Conservation (phyloP, 2,113 vertebrate species). For the Brachyistius frenatus region DNA sequence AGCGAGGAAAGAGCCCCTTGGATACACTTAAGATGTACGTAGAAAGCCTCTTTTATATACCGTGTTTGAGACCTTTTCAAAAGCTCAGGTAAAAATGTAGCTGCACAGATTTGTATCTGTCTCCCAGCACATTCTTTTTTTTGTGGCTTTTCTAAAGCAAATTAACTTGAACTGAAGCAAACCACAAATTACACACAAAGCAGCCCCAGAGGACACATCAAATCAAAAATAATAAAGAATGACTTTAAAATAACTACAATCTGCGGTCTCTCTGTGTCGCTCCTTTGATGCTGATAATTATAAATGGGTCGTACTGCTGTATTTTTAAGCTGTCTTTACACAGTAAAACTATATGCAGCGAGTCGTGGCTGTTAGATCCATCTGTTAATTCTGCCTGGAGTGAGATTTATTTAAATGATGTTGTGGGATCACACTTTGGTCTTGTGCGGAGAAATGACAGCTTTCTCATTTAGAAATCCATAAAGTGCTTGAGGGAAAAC, state of each 20-base stretch:
- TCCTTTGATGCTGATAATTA: constrained; percentile 58
- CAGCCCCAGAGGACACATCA: constrained; percentile 8
- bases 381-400: not conserved
- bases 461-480: not conserved
- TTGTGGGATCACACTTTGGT: not conserved
- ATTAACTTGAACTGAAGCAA: constrained; percentile 43
- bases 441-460: not conserved
- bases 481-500: not conserved
- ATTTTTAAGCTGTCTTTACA: constrained; percentile 15
- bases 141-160: constrained; percentile 59
- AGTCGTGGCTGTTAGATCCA: not conserved
- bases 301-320: constrained; percentile 32
- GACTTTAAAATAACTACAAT: constrained; percentile 34
- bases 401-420: not conserved
- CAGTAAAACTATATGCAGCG: not conserved
- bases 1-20: constrained; percentile 33
- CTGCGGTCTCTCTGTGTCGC: constrained; percentile 5
- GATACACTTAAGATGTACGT: constrained; percentile 24
- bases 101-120: constrained; percentile 25
- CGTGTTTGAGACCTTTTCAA: constrained; percentile 41
- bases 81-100: constrained; percentile 41
- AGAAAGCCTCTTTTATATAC: constrained; percentile 33
- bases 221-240: constrained; percentile 47
- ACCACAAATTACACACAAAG: constrained; percentile 45
- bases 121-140: constrained; percentile 24